Conservation (phyloP, 2,797 vertebrate species). For the Sebastolobus alascanus region DNA sequence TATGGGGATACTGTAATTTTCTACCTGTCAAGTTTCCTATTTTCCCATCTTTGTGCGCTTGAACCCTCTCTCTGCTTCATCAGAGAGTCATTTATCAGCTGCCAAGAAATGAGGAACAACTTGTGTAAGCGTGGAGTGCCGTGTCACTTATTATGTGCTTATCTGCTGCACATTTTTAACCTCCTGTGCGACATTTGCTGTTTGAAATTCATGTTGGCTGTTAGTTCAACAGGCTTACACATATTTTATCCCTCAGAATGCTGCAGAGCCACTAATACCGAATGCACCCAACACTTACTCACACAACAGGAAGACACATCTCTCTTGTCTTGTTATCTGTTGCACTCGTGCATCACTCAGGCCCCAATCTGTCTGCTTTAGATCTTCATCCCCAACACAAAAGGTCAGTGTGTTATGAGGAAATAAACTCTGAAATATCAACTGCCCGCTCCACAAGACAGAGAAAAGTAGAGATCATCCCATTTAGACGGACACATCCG, state of each 20-base stretch:
- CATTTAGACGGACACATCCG: constrained; percentile 29
- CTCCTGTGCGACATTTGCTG: constrained; percentile 33
- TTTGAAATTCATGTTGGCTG: constrained; percentile 72
- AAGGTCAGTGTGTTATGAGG: constrained; percentile 53
- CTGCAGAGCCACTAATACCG: constrained; percentile 43
- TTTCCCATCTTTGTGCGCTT: constrained; percentile 16
- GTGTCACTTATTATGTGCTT: constrained; percentile 26
- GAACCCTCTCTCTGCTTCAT: constrained; percentile 26
- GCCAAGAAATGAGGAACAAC: constrained; percentile 35
- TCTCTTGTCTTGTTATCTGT: constrained; percentile 24
- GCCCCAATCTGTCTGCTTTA: constrained; percentile 48
- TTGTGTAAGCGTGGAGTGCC: constrained; percentile 11
- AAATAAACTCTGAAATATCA: constrained; percentile 58
- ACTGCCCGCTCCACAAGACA: constrained; percentile 29
- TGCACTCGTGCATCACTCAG: constrained; percentile 39
- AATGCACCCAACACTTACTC: constrained; percentile 29
- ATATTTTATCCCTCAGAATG: constrained; percentile 43
- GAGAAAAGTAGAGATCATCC: constrained; percentile 20
- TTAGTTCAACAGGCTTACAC: constrained; percentile 73
- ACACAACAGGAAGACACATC: constrained; percentile 9
- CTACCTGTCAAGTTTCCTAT: constrained; percentile 7
- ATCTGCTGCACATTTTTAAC: constrained; percentile 21
- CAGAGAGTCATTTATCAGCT: constrained; percentile 50
- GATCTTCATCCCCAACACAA: constrained; percentile 44
- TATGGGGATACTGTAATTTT: not conserved